A percentile compares a stretch with the other conserved stretches of the same genome.
Conservation (phyloP, 2,113 vertebrate species). For the Himantopus leucocephalus region DNA sequence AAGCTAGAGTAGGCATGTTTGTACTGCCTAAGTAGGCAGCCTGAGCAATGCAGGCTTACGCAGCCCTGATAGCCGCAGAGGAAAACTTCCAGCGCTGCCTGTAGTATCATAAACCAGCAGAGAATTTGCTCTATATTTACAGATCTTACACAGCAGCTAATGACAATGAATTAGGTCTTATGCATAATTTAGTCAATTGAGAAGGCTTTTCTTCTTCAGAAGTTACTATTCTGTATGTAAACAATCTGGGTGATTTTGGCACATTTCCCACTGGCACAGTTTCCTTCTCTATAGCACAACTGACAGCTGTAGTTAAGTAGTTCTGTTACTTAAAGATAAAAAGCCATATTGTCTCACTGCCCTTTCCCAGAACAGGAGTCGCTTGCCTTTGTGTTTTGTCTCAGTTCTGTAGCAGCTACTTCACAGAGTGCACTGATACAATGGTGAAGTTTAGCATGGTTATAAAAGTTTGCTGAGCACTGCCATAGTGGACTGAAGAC, state of each 20-base stretch:
- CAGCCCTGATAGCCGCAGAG: background rate
- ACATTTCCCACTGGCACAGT: background rate
- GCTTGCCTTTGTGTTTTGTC: background rate
- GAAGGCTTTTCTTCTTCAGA: background rate
- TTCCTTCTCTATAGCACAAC: background rate
- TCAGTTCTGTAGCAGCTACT: background rate
- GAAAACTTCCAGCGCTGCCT: background rate
- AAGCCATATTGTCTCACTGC: background rate
- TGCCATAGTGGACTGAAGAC: background rate
- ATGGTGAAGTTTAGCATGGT: background rate
- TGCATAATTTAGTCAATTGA: background rate
- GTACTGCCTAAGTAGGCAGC: background rate
- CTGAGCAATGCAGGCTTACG: background rate
- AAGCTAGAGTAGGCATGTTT: background rate
- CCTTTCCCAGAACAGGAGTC: background rate
- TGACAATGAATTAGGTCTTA: background rate
- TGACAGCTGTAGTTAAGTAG: background rate
- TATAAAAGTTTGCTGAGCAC: background rate
- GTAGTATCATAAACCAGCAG: background rate
- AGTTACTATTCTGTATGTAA: background rate
- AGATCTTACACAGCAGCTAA: background rate
- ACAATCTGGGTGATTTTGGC: constrained; percentile 4
- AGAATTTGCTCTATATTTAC: background rate
- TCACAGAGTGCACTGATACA: background rate
- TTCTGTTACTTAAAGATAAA: constrained; percentile 7